Evolutionary conservation across 2,888 invertebrate species (phyloP).

Genomic region (Leptogaster cylindrica): DNA sequence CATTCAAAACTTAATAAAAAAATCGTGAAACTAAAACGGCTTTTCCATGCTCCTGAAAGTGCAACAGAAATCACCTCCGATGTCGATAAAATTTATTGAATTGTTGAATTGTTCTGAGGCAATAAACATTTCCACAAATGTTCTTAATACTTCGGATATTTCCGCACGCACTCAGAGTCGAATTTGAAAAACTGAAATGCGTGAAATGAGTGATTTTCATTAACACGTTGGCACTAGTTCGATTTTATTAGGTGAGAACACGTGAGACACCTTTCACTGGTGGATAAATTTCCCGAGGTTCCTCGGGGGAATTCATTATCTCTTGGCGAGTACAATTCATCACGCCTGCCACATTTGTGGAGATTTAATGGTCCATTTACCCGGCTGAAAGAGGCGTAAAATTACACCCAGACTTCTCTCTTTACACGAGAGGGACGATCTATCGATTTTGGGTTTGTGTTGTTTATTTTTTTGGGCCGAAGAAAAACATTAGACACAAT

Average conservation of each 20-base stretch:
- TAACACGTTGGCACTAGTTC: conserved; percentile 18
- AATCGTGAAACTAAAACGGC: no score
- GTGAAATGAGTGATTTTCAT: conserved; percentile 34
- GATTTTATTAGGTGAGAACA: conserved; percentile 17
- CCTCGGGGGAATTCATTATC: conserved; percentile 27
- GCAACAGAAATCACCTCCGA: no score
- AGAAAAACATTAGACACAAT: conserved; percentile 27
- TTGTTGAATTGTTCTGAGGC: no score
- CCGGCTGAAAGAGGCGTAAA: conserved; percentile 32
- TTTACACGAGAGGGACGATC: neutral
- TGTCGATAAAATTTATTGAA: no score
- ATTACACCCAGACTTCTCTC: conserved; percentile 21
- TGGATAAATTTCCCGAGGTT: no score
- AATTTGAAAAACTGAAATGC: no score
- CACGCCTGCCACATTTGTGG: conserved; percentile 38
- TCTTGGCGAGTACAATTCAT: conserved; percentile 20
- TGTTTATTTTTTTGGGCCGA: neutral
- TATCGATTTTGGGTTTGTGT: no score
- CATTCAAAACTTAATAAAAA: no score
- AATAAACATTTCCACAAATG: no score
- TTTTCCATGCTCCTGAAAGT: no score
- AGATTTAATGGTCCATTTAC: conserved; percentile 36
- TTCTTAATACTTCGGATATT: no score
- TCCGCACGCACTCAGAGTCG: no score
- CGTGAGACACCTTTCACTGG: conserved; percentile 26